phyloP scores from a whole-genome alignment of 2,113 vertebrate genomes.

The Melanerpes formicivorus region DNA sequence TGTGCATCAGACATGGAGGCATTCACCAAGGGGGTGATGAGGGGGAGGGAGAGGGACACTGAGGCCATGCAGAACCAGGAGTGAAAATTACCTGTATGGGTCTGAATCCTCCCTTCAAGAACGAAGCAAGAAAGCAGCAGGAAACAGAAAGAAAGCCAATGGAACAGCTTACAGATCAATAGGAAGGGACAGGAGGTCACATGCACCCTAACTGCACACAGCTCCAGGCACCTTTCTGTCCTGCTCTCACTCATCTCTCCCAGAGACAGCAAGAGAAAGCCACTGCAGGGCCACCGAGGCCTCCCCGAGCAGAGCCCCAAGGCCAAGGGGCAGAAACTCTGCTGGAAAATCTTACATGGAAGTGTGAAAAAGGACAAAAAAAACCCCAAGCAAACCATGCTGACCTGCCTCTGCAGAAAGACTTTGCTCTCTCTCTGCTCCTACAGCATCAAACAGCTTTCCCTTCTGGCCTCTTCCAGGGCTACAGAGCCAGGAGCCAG shows the following conservation, averaged over 20 bases:
- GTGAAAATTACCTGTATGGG: conserved; percentile 86
- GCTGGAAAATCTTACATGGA: not conserved
- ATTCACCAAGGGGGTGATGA: not conserved
- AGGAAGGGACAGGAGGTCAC: conserved; percentile 69
- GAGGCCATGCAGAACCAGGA: conserved; percentile 80
- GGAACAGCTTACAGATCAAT: conserved; percentile 87
- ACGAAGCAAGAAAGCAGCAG: conserved; percentile 91
- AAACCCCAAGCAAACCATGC: not conserved
- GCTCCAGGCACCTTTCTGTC: conserved; percentile 15
- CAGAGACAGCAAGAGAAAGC: conserved; percentile 27
- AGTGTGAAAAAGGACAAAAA: not conserved
- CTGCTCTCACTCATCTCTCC: conserved; percentile 9
- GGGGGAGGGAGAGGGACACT: conserved; percentile 43
- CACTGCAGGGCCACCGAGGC: not conserved
- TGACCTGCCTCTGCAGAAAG: not conserved
- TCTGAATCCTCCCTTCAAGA: conserved; percentile 99
- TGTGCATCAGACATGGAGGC: not conserved
- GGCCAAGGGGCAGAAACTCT: not conserved
- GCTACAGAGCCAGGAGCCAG: not conserved
- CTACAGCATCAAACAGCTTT: not conserved
- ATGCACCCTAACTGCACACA: conserved; percentile 72
- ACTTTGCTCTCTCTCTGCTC: not conserved
- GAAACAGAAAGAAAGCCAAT: conserved; percentile 96
- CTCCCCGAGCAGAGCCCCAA: not conserved
- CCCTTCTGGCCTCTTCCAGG: not conserved